Evolutionary conservation across 2,888 invertebrate species (phyloP), one percentile per base, ranked within the genome.

Genomic region (Anthophora plumipes): DNA sequence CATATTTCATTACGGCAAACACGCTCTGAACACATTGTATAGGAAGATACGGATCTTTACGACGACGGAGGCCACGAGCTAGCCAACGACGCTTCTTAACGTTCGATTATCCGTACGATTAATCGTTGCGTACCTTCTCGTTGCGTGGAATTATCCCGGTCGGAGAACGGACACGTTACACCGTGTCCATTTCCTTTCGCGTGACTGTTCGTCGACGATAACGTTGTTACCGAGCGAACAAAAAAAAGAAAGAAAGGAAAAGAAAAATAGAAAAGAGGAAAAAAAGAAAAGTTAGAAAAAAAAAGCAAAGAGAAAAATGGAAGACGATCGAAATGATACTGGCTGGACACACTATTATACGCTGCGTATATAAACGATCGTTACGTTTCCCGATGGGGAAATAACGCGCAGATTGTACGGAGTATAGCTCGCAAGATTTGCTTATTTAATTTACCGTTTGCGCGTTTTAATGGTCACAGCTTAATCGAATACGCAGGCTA

Each of bases 71-170:
- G n/a, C 43, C 4, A 31, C 31, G 31, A 4, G 25, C 60, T 48
- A 17, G 52, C 41, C 50, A 50, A 64, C 61, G 60, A 61, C 41
- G 68, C 57, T 72, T 22, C 59, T 59, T 64, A 31, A 11, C 63
- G 76, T 76, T 76, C 76, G 76, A 72, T 76, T 76, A 76, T 64
- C 64, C 75, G 55, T 57, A 63, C 76, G 76, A 64, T 76, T 76
- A 76, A 76, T 76, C 76, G 72, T 72, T 64, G 61, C 61, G 52
- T 52, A 69, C 57, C 9, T 11, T 59, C 57, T 59, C 59, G 61
- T 72, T 72, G 64, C 72, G 76, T 76, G 72, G 31, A 76, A 76
- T 72, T 72, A 76, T 71, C 73, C 39, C 31, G 50, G 7, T 39
- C 11, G 8, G 57, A 46, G 43, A 59, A 64, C 48, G 57, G 76